phyloP scores from a whole-genome alignment of 2,113 vertebrate genomes.

The Lepisosteus oculatus region DNA sequence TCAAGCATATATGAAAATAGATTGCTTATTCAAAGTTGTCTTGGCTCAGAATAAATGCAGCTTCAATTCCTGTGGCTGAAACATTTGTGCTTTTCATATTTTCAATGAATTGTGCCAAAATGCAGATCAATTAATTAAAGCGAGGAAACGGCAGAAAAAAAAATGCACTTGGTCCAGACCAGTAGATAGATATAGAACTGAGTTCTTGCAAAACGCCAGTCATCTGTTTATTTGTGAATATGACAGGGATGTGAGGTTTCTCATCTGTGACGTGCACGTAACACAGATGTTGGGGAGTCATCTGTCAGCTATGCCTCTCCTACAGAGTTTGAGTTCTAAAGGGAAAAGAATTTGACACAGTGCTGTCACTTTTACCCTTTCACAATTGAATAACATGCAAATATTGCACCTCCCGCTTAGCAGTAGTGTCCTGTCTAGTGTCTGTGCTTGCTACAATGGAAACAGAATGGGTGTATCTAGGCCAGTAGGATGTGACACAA shows the following conservation, averaged over 20 bases:
- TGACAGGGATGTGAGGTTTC: conserved; percentile 82
- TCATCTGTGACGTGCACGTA: conserved; percentile 95
- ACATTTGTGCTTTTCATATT: too few species aligned
- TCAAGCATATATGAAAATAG: too few species aligned
- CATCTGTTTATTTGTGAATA: conserved; percentile 55
- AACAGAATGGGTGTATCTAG: conserved; percentile 73
- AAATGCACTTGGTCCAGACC: neutral
- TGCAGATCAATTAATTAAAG: too few species aligned
- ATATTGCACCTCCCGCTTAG: conserved; percentile 86
- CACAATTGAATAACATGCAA: conserved; percentile 97
- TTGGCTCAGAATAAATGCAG: too few species aligned
- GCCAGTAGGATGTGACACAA: conserved; percentile 85
- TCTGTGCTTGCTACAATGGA: conserved; percentile 82
- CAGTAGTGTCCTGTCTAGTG: conserved; percentile 84
- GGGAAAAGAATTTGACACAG: conserved; percentile 98
- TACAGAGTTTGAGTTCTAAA: conserved; percentile 87
- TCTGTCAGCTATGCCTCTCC: conserved; percentile 98
- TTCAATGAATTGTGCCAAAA: too few species aligned
- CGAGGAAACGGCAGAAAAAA: too few species aligned
- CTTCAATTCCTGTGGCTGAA: too few species aligned
- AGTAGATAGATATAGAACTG: neutral
- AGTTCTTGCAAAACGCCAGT: conserved; percentile 46
- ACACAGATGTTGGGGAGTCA: conserved; percentile 99
- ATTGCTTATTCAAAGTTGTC: too few species aligned
- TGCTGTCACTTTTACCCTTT: conserved; percentile 97